Percentiles rank a stretch among this genome's conserved stretches.
Evolutionary conservation across 92 coral and sea anemone genomes (phyloP).

Genomic region (Desmophyllum pertusum): DNA sequence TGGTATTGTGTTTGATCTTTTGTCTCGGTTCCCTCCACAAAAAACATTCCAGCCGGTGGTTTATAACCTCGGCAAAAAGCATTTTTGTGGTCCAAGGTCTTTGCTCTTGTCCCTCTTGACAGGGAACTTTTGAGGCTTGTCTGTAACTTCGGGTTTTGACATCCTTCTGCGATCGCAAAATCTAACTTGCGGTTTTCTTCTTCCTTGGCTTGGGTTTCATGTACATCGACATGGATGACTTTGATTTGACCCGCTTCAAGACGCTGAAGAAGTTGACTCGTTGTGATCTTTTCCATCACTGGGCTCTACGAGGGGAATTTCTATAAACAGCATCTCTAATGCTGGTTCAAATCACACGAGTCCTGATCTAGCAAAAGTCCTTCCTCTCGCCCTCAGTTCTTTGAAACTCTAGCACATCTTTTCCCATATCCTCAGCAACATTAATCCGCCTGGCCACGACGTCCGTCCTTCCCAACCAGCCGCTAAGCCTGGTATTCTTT

Average conservation of each 20-base stretch:
- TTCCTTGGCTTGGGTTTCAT: neutral
- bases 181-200: neutral
- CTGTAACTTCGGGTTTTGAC: neutral
- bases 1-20: neutral
- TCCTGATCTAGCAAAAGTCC: neutral
- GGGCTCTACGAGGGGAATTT: neutral
- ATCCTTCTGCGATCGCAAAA: neutral
- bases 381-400: too few species aligned
- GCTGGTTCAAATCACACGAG: neutral
- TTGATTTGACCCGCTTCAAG: neutral
- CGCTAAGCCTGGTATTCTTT: neutral
- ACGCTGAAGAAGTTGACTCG: neutral
- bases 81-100: neutral
- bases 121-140: neutral
- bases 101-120: neutral
- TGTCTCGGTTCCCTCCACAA: neutral
- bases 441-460: neutral
- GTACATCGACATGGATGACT: neutral
- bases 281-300: neutral
- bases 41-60: neutral
- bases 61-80: too few species aligned
- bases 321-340: neutral
- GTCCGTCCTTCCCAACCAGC: neutral
- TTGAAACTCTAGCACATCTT: neutral
- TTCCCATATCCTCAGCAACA: neutral